Base-by-base conservation (phyloP, 2,888 invertebrate species). In the Helleia helle region DNA sequence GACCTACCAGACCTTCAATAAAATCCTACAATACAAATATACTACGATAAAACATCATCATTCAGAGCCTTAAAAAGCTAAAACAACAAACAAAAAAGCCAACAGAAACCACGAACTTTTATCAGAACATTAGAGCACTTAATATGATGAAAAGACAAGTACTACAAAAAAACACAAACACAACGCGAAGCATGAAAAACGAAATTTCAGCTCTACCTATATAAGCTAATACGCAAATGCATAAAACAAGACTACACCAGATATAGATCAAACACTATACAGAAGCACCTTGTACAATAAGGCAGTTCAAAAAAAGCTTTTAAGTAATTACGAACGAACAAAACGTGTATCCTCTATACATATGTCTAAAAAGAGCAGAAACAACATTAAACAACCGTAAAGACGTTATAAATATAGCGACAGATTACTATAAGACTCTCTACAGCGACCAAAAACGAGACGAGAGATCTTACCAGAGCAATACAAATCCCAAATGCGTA, bases 321-420 rank as follows among this genome's bases (percentile, higher is more conserved):
- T 24, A 48, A 46, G 37, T 7, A 38, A 4, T 41, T 36, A 27
- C 43, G 31, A 46, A n/a, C n/a, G n/a, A n/a, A n/a, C n/a, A n/a
- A 46, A 40, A 31, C 40, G n/a, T 42, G 44, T 46, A 42, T 38
- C n/a, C n/a, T n/a, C n/a, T n/a, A n/a, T n/a, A n/a, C 1, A 41
- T 37, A 13, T 31, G 15, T 8, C 8, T 38, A 31, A 42, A 44
- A 18, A 4, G 13, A 25, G 36, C 18, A n/a, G 29, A 36, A 9
- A 38, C 29, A 38, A 38, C 17, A 14, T 28, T 2, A 38, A 25
- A 43, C n/a, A 42, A 27, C 8, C 41, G 47, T 4, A 25, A 14
- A 9, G 41, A 45, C 7, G 26, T 46, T 7, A 40, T 42, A 7
- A 28, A 11, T 5, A 37, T 26, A 25, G 44, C 45, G 15, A 49